Conservation (phyloP, 2,888 invertebrate genomes). For the Oligia fasciuncula region DNA sequence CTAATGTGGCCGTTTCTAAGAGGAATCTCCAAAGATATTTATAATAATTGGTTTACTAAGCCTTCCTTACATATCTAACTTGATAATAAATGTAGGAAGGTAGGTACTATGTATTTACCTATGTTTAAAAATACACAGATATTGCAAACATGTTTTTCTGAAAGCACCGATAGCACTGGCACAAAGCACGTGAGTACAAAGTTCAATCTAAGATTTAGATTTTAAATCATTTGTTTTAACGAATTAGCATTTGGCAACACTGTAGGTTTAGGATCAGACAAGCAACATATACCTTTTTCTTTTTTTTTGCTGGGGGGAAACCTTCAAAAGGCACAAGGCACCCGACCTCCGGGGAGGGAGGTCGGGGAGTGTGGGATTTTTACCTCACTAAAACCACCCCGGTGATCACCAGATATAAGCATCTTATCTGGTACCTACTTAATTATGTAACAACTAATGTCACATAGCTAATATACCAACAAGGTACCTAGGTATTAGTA, state of each 20-base stretch:
- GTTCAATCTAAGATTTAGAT: not conserved
- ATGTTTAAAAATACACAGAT: conserved; percentile 1
- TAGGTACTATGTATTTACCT: not conserved
- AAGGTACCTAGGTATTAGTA: not conserved
- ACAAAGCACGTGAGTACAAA: conserved; percentile 16
- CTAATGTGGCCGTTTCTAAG: too few relatives aligned
- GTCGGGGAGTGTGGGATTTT: too few relatives aligned
- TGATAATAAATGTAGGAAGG: not conserved
- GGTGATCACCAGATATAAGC: not conserved
- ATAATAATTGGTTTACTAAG: too few relatives aligned
- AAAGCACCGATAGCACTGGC: conserved; percentile 10
- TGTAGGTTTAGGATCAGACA: not conserved
- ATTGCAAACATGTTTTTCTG: not conserved
- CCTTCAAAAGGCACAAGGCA: too few relatives aligned
- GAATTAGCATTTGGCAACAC: not conserved
- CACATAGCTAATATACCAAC: not conserved
- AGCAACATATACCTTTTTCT: too few relatives aligned
- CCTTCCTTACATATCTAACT: too few relatives aligned
- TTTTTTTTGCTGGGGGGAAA: too few relatives aligned
- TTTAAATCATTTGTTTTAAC: not conserved
- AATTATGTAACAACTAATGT: too few relatives aligned
- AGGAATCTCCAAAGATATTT: too few relatives aligned
- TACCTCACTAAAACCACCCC: too few relatives aligned
- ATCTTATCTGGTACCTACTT: not conserved
- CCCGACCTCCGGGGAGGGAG: too few relatives aligned